These are phyloP conservation scores for Cyaniris semiargus DNA, from an alignment of 2,888 invertebrate genomes.

Conservation along the genomic window DNA sequence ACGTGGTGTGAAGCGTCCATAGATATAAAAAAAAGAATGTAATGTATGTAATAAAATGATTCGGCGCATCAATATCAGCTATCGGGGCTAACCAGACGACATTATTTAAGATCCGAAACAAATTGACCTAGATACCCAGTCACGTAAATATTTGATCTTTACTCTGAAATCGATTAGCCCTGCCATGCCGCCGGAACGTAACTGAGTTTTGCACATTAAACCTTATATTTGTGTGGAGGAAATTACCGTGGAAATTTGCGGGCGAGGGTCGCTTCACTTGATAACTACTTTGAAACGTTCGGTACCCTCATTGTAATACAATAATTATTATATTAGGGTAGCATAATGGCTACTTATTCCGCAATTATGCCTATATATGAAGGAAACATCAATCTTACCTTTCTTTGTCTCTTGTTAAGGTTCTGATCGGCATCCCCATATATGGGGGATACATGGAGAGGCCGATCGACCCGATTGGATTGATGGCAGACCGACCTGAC, in stretches of 20 bases:
- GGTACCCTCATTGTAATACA: background rate
- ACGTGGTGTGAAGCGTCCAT: too few relatives aligned
- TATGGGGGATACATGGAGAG: background rate
- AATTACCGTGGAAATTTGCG: conserved; percentile 28
- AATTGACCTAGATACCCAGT: conserved; percentile 51
- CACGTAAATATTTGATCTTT: conserved; percentile 51
- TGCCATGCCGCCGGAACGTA: conserved; percentile 31
- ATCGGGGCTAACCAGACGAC: conserved; percentile 43
- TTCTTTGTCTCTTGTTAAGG: background rate
- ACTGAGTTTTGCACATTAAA: conserved; percentile 31
- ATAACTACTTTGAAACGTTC: conserved; percentile 2
- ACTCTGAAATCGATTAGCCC: conserved; percentile 38
- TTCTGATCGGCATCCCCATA: background rate
- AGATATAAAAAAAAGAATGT: too few relatives aligned
- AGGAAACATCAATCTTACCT: background rate
- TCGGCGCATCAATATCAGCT: conserved; percentile 44
- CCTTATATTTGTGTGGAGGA: conserved; percentile 21
- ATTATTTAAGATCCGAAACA: conserved; percentile 48
- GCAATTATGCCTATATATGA: background rate
- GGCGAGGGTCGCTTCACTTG: background rate
- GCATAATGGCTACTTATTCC: background rate
- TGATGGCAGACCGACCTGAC: background rate
- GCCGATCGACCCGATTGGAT: background rate
- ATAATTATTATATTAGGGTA: background rate
- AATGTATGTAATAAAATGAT: too few relatives aligned